A percentile compares a stretch with the other conserved stretches of the same genome.
These are phyloP conservation scores for Pseudochromis fuscus DNA, from an alignment of 2,797 vertebrate genomes.

Conservation along the genomic window DNA sequence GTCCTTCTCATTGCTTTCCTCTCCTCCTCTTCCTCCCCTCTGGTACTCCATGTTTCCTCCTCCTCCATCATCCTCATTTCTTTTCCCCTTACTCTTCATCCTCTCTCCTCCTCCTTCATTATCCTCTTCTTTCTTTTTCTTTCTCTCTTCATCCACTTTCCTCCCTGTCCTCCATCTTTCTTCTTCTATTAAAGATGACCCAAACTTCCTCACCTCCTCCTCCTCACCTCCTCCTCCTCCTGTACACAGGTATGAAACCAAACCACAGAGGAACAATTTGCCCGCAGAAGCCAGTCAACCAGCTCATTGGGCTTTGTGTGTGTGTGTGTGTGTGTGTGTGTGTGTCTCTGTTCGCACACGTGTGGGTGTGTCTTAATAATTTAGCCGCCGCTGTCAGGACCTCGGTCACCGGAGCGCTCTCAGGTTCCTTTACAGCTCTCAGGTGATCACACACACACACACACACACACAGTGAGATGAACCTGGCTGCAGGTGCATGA, in stretches of 20 bases:
- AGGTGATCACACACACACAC: slow-evolving; percentile 46
- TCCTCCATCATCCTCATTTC: not conserved
- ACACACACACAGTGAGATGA: slow-evolving; percentile 14
- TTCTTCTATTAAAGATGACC: not conserved
- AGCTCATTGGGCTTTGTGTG: slow-evolving; percentile 40
- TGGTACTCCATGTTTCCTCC: not conserved
- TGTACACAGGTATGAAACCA: slow-evolving; percentile 16
- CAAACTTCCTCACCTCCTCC: not conserved
- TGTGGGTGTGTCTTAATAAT: slow-evolving; percentile 69
- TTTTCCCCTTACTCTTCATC: not conserved
- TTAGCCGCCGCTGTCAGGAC: slow-evolving; percentile 60
- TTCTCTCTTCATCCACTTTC: not conserved
- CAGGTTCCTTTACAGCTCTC: slow-evolving; percentile 67
- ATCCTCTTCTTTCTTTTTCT: not conserved
- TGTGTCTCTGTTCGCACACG: slow-evolving; percentile 38
- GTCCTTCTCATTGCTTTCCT: not conserved
- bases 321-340: slow-evolving; percentile 44
- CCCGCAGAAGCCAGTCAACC: slow-evolving; percentile 24
- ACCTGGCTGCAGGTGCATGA: slow-evolving; percentile 1
- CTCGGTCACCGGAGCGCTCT: slow-evolving; percentile 47
- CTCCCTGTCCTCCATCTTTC: not conserved
- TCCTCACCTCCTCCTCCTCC: not conserved
- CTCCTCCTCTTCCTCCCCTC: not conserved
- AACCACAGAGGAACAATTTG: slow-evolving; percentile 29
- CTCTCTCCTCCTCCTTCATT: not conserved